A percentile compares a stretch with the other conserved stretches of the same genome.
These are phyloP conservation scores for Cottoperca gobio DNA, from an alignment of 2,797 vertebrate species.

Conservation along the genomic window DNA sequence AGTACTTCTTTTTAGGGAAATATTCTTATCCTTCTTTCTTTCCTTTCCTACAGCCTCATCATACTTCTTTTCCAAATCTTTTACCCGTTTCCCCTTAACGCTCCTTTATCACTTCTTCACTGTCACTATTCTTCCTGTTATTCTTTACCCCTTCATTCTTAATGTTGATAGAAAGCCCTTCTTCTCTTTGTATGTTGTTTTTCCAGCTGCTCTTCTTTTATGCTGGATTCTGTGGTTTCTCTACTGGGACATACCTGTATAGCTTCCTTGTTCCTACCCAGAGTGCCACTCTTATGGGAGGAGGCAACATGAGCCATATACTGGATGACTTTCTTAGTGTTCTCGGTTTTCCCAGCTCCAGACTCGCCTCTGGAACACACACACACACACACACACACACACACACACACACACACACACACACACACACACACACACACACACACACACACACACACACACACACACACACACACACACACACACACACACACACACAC, in stretches of 20 bases:
- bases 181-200: neutral
- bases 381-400: constrained; percentile 31
- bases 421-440: constrained; percentile 62
- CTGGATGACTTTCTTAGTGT: constrained; percentile 97
- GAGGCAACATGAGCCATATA: constrained; percentile 94
- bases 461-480: constrained; percentile 46
- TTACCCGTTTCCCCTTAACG: neutral
- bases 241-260: constrained; percentile 69
- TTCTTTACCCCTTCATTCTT: neutral
- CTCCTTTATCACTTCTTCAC: neutral
- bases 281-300: constrained; percentile 88
- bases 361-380: constrained; percentile 89
- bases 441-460: constrained; percentile 52
- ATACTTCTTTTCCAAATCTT: neutral
- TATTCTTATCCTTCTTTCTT: neutral
- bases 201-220: neutral
- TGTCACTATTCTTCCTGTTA: neutral
- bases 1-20: neutral
- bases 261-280: constrained; percentile 82
- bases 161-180: neutral
- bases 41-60: neutral
- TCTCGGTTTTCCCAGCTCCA: constrained; percentile 94
- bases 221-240: neutral
- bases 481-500: too few species aligned
- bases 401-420: constrained; percentile 56